phyloP scores from a whole-genome alignment of 1,140 invertebrate species.

The Euschistus heros region DNA sequence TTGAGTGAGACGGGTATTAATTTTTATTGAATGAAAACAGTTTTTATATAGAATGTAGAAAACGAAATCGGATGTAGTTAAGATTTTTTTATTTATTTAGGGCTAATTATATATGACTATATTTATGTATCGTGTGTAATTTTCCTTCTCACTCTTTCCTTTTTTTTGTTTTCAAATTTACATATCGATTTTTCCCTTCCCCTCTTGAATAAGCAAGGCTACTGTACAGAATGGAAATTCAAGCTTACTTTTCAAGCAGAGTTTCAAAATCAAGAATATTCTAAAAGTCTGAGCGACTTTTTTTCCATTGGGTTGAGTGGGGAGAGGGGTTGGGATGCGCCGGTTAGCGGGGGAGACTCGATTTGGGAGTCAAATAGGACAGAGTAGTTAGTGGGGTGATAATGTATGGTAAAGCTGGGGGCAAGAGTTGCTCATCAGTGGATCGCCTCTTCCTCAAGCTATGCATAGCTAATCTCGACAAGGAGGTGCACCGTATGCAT shows the following conservation, averaged over 20 bases:
- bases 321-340: not conserved
- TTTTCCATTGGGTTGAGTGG: not conserved
- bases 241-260: not conserved
- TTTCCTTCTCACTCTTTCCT: not conserved
- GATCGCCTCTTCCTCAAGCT: constrained; percentile 3
- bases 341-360: not conserved
- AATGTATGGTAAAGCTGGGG: constrained; percentile 8
- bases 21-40: too few species aligned
- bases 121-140: too few species aligned
- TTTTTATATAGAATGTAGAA: too few species aligned
- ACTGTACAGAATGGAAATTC: constrained; percentile 1
- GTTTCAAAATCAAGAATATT: constrained; percentile 8
- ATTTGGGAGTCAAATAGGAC: constrained; percentile 3
- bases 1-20: too few species aligned
- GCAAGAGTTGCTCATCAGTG: not conserved
- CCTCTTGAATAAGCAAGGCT: not conserved
- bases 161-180: not conserved
- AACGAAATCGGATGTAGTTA: too few species aligned
- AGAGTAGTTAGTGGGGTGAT: constrained; percentile 4
- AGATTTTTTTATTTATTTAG: too few species aligned
- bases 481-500: not conserved
- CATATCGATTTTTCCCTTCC: not conserved
- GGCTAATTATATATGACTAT: too few species aligned
- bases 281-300: constrained; percentile 4
- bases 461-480: not conserved